phyloP scores from a whole-genome alignment of 2,888 invertebrate species.

The Oasisia sp. region DNA sequence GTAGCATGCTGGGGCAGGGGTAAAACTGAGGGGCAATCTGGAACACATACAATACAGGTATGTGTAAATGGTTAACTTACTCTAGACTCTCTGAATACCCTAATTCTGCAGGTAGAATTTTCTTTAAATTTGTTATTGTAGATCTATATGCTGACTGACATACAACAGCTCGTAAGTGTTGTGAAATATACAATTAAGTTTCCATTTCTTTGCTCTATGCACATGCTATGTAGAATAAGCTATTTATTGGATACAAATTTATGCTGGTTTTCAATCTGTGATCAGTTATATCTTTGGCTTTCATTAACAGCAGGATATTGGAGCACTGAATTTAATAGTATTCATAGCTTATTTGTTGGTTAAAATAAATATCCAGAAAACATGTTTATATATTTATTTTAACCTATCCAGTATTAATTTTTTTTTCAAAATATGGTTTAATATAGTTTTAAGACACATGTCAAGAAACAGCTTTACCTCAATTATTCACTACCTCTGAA shows the following conservation, averaged over 20 bases:
- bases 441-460: too few species aligned
- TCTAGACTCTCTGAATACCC: not conserved
- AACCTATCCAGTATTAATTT: too few species aligned
- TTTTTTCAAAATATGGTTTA: too few species aligned
- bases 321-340: too few species aligned
- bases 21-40: conserved; percentile 5
- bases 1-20: not conserved
- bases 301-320: not conserved
- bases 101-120: not conserved
- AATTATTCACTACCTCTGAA: too few species aligned
- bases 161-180: not conserved
- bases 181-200: not conserved
- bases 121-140: not conserved
- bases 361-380: too few species aligned
- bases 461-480: too few species aligned
- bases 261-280: not conserved
- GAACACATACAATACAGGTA: not conserved
- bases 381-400: too few species aligned
- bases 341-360: too few species aligned
- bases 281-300: not conserved
- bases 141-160: not conserved
- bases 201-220: not conserved
- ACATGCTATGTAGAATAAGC: not conserved
- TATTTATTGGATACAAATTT: not conserved
- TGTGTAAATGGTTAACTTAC: not conserved